Evolutionary conservation across 2,113 vertebrate genomes (phyloP).

Genomic region (Octodon degus): DNA sequence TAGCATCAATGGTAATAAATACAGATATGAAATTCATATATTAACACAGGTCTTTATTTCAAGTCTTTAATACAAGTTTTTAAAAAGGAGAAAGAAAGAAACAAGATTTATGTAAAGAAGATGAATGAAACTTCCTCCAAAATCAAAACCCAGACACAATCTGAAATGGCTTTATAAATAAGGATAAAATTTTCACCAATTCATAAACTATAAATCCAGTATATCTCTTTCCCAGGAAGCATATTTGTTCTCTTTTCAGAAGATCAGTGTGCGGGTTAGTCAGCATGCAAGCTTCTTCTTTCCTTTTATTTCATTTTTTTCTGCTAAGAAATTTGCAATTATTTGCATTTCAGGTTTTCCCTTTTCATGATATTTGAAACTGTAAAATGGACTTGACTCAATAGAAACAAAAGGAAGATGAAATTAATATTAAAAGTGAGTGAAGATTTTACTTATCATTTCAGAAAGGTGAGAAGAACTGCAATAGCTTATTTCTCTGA

Average conservation of each 20-base stretch:
- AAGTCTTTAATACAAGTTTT: no score
- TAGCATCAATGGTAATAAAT: background rate
- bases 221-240: background rate
- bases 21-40: background rate
- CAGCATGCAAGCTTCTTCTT: background rate
- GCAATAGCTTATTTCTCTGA: background rate
- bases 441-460: background rate
- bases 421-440: background rate
- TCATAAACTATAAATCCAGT: constrained; percentile 2
- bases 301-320: background rate
- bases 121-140: no score
- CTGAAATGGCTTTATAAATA: no score
- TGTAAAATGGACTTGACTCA: background rate
- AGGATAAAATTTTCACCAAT: background rate
- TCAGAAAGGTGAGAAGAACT: background rate
- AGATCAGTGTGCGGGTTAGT: background rate
- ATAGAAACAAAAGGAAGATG: background rate
- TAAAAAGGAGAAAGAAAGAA: no score
- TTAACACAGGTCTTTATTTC: no score
- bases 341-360: background rate
- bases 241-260: background rate
- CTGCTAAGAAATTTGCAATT: background rate
- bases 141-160: no score
- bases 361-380: background rate
- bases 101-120: no score